A percentile compares a stretch with the other conserved stretches of the same genome.
Evolutionary conservation across 1,140 invertebrate genomes (phyloP).

Genomic region (Polypedilum vanderplanki): DNA sequence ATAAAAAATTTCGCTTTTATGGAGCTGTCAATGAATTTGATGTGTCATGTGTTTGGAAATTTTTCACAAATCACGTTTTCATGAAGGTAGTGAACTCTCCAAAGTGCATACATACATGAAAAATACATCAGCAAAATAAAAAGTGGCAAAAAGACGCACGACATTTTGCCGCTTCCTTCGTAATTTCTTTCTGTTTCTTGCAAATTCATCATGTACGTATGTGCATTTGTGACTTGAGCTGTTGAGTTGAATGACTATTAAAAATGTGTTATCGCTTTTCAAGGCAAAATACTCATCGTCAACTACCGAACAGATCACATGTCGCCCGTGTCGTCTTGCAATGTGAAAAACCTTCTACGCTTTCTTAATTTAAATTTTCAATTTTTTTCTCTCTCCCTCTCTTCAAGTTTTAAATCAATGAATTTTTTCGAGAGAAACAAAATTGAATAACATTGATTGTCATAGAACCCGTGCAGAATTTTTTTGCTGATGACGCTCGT

Average conservation of each 20-base stretch:
- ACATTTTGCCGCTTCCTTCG: not conserved
- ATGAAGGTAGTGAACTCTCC: not conserved
- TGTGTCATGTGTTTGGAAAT: conserved; percentile 8
- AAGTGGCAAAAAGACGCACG: not conserved
- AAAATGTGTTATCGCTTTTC: conserved; percentile 2
- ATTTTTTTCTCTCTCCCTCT: no score
- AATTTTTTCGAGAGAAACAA: no score
- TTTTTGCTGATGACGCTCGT: no score
- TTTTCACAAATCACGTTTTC: conserved; percentile 12
- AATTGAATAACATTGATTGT: no score
- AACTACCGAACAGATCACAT: not conserved
- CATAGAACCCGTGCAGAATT: no score
- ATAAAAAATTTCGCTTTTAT: not conserved
- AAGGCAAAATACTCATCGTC: not conserved
- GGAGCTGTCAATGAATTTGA: not conserved
- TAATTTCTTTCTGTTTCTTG: not conserved
- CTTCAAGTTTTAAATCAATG: no score
- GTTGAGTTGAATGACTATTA: not conserved
- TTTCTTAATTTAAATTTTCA: not conserved
- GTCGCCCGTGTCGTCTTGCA: not conserved
- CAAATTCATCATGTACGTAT: conserved; percentile 3
- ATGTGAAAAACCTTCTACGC: not conserved
- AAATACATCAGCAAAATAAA: conserved; percentile 7
- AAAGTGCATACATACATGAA: not conserved
- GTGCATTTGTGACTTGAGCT: not conserved